A percentile compares a stretch with the other conserved stretches of the same genome.
These are phyloP conservation scores for Machimus rusticus DNA, from an alignment of 2,888 invertebrate species.

Conservation along the genomic window DNA sequence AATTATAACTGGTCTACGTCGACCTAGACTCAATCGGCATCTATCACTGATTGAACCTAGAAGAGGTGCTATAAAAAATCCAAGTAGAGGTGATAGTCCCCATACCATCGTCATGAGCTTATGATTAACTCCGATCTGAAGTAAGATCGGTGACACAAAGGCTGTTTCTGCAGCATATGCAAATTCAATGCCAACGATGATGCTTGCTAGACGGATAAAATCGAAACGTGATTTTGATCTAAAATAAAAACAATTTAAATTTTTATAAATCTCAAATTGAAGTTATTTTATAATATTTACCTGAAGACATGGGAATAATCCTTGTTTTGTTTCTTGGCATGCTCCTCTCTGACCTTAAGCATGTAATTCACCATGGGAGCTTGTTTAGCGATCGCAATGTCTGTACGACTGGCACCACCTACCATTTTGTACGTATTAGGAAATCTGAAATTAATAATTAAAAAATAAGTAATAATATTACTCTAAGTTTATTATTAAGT, in stretches of 20 bases:
- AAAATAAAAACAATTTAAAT: not conserved
- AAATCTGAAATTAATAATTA: not conserved
- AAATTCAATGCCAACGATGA: slow-evolving; percentile 69
- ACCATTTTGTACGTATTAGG: slow-evolving; percentile 54
- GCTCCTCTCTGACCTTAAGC: slow-evolving; percentile 59
- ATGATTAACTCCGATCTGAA: slow-evolving; percentile 69
- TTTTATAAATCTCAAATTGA: not conserved
- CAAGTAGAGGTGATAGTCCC: slow-evolving; percentile 62
- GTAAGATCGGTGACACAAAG: slow-evolving; percentile 70
- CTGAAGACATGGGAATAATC: slow-evolving; percentile 63
- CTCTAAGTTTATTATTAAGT: too few species aligned
- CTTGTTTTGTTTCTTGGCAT: slow-evolving; percentile 58
- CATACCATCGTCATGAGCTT: slow-evolving; percentile 67
- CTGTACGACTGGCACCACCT: slow-evolving; percentile 52
- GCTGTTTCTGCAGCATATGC: slow-evolving; percentile 74
- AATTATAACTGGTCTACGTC: slow-evolving; percentile 69
- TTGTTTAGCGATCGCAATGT: slow-evolving; percentile 51
- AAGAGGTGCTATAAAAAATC: slow-evolving; percentile 61
- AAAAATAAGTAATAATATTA: too few species aligned
- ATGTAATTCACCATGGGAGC: slow-evolving; percentile 61
- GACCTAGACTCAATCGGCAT: slow-evolving; percentile 65
- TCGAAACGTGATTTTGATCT: slow-evolving; percentile 58
- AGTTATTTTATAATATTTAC: slow-evolving; percentile 21
- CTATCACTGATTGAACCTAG: slow-evolving; percentile 70
- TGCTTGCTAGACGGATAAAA: slow-evolving; percentile 58